A percentile compares a stretch with the other conserved stretches of the same genome.
phyloP scores from a whole-genome alignment of 2,888 invertebrate species.

The Busseola fusca region DNA sequence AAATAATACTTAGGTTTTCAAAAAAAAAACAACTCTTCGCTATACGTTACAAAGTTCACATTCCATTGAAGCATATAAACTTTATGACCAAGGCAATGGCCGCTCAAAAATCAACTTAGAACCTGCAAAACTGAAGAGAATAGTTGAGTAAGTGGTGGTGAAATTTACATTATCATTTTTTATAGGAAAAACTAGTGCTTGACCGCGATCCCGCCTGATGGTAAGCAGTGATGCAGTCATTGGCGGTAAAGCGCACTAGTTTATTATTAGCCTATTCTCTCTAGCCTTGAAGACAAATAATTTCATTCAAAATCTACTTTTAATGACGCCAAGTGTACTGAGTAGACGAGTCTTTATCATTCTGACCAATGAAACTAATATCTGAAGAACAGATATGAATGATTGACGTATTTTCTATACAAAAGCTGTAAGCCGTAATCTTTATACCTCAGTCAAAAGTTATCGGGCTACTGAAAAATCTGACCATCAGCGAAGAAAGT shows the following conservation, averaged over 20 bases:
- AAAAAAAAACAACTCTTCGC: not conserved
- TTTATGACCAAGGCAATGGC: not conserved
- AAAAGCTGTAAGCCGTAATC: no score
- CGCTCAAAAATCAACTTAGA: not conserved
- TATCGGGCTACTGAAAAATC: no score
- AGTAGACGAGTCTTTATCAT: not conserved
- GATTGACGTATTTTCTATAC: no score
- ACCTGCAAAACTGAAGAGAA: not conserved
- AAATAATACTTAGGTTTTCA: not conserved
- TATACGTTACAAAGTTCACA: not conserved
- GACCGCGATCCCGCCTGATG: no score
- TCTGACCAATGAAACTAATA: no score
- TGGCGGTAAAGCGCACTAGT: no score
- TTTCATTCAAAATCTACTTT: not conserved
- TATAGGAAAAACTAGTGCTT: no score
- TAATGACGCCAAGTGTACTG: not conserved
- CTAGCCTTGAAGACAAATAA: no score
- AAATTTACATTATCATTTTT: not conserved
- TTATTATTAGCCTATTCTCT: no score
- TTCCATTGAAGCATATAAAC: not conserved
- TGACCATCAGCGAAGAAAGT: not conserved
- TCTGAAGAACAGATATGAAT: no score
- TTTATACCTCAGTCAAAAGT: no score
- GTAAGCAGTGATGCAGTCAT: no score
- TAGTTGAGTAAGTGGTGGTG: not conserved